Percentiles rank a stretch among this genome's conserved stretches.
Evolutionary conservation across 2,888 invertebrate genomes (phyloP).

Genomic region (Tanytarsus gracilentus): DNA sequence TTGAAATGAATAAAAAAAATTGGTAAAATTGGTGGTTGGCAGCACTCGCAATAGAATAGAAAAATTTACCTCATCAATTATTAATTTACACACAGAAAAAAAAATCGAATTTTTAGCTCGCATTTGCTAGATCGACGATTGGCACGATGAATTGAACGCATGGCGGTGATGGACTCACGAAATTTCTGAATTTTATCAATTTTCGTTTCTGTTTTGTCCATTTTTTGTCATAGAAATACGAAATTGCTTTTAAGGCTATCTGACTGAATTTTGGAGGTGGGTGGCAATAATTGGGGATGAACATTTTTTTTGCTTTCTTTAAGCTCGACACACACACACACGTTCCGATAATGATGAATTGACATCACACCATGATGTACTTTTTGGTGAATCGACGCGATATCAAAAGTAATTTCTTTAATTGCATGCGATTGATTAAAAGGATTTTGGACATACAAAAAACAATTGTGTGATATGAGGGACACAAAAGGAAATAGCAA

Average conservation of each 20-base stretch:
- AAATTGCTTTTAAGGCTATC: not conserved
- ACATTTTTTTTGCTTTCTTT: too few relatives aligned
- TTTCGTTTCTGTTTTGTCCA: constrained; percentile 27
- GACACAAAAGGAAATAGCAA: not conserved
- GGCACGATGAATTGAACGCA: constrained; percentile 27
- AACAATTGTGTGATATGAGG: not conserved
- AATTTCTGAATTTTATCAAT: not conserved
- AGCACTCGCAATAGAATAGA: too few relatives aligned
- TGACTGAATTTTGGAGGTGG: not conserved
- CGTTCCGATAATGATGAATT: too few relatives aligned
- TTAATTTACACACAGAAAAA: constrained; percentile 26
- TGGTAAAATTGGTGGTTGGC: too few relatives aligned
- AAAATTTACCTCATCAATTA: constrained; percentile 27
- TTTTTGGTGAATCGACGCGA: too few relatives aligned
- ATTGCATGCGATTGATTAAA: not conserved
- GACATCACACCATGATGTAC: too few relatives aligned
- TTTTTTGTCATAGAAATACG: constrained; percentile 29
- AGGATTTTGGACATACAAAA: constrained; percentile 3
- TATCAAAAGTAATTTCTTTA: not conserved
- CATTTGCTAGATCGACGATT: constrained; percentile 2
- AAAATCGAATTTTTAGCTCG: constrained; percentile 27
- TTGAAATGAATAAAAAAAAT: constrained; percentile 1
- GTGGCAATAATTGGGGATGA: not conserved
- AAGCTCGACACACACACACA: too few relatives aligned
- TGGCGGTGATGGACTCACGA: constrained; percentile 3